Base-by-base conservation (phyloP, 2,797 vertebrate species). In the Mormyrus hasselquistii region DNA sequence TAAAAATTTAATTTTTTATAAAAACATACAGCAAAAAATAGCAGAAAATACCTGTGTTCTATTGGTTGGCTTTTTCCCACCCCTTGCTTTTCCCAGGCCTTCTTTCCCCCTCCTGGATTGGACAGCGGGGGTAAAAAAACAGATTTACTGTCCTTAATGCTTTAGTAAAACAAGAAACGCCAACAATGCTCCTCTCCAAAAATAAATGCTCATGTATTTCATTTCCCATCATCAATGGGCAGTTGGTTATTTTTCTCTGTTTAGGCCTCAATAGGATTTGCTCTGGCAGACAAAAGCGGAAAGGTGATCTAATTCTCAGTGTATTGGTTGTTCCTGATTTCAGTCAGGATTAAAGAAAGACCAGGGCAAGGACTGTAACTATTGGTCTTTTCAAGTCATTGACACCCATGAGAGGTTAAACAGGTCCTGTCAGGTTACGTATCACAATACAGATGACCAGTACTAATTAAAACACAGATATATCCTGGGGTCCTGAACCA, bases 71-170 rank as follows among this genome's bases (percentile, higher is more conserved):
- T 96, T 97, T 89, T 96, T 96, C 88, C 92, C 95, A 93, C 93
- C 95, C 88, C 95, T 92, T 90, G 93, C 87, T 94, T 95, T 97
- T 5, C 90, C 87, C 89, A 93, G 91, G 90, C 96, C 90, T 91
- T 97, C 96, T 93, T 95, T 97, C 65, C 96, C 96, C 90, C 96
- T 95, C 83, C 96, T 96, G 25, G 29, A 86, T 34, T 34, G 62
- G 83, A 22, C 6, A 41, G 57, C 3, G 47, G 38, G 22, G 29
- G 34, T 19, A 12, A 41, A 2, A 44, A 82, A 82, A 47, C 38
- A 82, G 47, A 22, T n/a, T 82, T 10, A 82, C 76, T 47, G 76
- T 47, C 76, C 38, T 84, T 84, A 52, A 82, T 7, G 41, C 76
- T 47, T 76, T 76, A 76, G 29, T 73, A 38, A 76, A 76, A 41